These are phyloP conservation scores for Trypoxylus dichotomus DNA, from an alignment of 1,140 invertebrate species.

Conservation along the genomic window DNA sequence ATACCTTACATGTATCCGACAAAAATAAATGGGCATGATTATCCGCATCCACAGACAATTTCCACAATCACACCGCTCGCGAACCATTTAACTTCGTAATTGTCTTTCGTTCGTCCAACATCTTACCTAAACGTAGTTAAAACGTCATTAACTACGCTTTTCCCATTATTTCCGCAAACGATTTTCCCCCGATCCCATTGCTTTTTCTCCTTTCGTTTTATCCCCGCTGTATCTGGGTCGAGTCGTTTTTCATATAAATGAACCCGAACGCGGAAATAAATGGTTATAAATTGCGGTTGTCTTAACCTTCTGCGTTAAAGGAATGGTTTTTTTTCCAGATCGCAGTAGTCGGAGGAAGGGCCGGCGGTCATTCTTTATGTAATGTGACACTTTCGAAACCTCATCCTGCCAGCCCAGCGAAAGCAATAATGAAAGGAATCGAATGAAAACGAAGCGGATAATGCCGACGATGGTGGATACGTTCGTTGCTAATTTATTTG, in stretches of 20 bases:
- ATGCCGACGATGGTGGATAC: neutral
- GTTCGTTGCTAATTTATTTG: neutral
- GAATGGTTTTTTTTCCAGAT: neutral
- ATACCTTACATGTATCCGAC: too few relatives aligned
- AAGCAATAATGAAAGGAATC: slow-evolving; percentile 7
- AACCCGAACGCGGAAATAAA: slow-evolving; percentile 20
- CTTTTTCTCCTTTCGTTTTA: neutral
- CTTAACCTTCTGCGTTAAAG: slow-evolving; percentile 23
- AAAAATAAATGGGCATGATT: too few relatives aligned
- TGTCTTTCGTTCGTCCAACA: neutral
- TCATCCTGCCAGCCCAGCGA: neutral
- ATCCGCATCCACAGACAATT: too few relatives aligned
- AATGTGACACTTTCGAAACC: neutral
- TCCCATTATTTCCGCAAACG: neutral
- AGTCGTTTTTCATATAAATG: slow-evolving; percentile 24
- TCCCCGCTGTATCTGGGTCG: neutral
- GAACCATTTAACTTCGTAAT: too few relatives aligned
- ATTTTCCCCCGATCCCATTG: neutral
- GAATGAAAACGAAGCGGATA: slow-evolving; percentile 25
- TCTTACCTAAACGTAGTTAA: neutral
- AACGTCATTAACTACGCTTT: neutral
- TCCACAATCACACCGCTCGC: too few relatives aligned
- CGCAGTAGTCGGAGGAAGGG: neutral
- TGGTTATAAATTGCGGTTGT: slow-evolving; percentile 25
- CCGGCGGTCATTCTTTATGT: neutral